phyloP scores from a whole-genome alignment of 2,113 vertebrate species.

The Atrichornis clamosus region DNA sequence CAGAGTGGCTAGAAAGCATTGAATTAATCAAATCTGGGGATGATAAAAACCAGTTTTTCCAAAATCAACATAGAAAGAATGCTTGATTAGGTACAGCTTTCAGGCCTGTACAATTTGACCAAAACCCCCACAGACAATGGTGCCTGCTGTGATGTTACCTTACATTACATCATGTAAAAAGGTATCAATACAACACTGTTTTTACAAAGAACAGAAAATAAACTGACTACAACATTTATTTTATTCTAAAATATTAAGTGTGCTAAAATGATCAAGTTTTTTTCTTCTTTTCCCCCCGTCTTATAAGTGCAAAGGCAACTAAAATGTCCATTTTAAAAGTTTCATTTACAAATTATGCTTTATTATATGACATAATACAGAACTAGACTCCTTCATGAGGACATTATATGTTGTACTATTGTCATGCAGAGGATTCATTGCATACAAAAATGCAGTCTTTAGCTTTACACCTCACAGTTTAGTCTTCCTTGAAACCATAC shows the following conservation, averaged over 20 bases:
- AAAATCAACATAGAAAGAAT: neutral
- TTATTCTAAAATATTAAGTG: neutral
- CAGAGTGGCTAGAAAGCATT: neutral
- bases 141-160: neutral
- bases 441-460: neutral
- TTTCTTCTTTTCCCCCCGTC: neutral
- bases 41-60: neutral
- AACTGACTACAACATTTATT: neutral
- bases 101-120: neutral
- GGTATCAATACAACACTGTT: neutral
- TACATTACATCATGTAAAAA: neutral
- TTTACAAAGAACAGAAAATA: neutral
- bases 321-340: neutral
- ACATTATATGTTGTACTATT: neutral
- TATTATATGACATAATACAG: neutral
- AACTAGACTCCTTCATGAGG: neutral
- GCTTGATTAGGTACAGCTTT: neutral
- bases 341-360: neutral
- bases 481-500: neutral
- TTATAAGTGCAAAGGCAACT: neutral
- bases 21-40: neutral
- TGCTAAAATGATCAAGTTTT: neutral
- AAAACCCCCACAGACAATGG: neutral
- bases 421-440: neutral
- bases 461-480: neutral